Evolutionary conservation across 2,888 invertebrate species (phyloP).

Genomic region (Acanthoscelides obtectus): DNA sequence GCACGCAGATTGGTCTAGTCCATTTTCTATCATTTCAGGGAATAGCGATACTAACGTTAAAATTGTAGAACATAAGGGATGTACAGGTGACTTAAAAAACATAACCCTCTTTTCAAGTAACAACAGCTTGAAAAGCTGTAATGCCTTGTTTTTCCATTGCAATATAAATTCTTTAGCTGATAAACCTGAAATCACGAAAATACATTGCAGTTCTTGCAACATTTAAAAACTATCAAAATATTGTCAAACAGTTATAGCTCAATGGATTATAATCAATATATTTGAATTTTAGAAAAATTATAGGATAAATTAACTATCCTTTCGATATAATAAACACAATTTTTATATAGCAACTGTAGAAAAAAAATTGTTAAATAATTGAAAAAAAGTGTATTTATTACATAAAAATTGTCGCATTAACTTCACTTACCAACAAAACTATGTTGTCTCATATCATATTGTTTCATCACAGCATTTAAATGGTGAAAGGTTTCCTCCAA

Average conservation of each 20-base stretch:
- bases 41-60: conserved; percentile 85
- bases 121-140: conserved; percentile 88
- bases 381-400: too few relatives aligned
- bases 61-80: conserved; percentile 79
- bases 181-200: conserved; percentile 58
- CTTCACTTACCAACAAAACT: conserved; percentile 66
- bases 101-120: conserved; percentile 85
- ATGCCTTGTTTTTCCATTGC: conserved; percentile 86
- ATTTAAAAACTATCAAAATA: conserved; percentile 4
- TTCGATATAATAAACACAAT: not conserved
- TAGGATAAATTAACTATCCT: not conserved
- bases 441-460: conserved; percentile 57
- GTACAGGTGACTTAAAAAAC: conserved; percentile 90
- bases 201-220: not conserved
- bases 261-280: too few relatives aligned
- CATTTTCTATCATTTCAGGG: conserved; percentile 84
- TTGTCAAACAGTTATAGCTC: too few relatives aligned
- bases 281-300: too few relatives aligned
- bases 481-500: conserved; percentile 90
- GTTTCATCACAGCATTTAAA: conserved; percentile 76
- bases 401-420: too few relatives aligned
- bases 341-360: too few relatives aligned
- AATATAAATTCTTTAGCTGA: conserved; percentile 76
- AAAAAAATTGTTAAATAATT: too few relatives aligned
- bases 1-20: conserved; percentile 77